A percentile compares a stretch with the other conserved stretches of the same genome.
Conservation (phyloP, 2,888 invertebrate species). For the Aleiodes testaceus region DNA sequence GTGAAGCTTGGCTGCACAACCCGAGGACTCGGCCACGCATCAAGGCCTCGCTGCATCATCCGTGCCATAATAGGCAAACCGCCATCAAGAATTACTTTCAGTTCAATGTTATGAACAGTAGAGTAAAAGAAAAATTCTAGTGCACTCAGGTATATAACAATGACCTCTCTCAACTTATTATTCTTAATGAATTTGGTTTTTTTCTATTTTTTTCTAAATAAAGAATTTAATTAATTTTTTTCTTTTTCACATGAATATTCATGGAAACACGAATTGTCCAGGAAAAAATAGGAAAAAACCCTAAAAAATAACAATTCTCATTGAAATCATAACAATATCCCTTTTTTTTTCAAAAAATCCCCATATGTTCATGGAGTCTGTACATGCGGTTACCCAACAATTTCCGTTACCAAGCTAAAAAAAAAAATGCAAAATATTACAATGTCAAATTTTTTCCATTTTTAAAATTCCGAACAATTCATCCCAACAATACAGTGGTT, state of each 20-base stretch:
- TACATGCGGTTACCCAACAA: slow-evolving; percentile 23
- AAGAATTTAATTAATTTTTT: slow-evolving; percentile 2
- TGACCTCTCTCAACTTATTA: neutral
- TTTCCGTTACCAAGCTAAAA: slow-evolving; percentile 8
- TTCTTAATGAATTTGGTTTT: neutral
- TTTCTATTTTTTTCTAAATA: too few relatives aligned
- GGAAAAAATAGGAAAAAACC: neutral
- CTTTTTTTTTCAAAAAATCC: neutral
- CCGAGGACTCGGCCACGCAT: slow-evolving; percentile 70
- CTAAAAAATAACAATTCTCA: too few relatives aligned
- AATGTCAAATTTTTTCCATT: neutral
- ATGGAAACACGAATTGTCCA: neutral
- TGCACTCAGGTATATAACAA: slow-evolving; percentile 2
- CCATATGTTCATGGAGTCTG: slow-evolving; percentile 10
- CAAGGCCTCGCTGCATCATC: slow-evolving; percentile 57
- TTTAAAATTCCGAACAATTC: slow-evolving; percentile 13
- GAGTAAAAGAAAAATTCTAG: slow-evolving; percentile 25
- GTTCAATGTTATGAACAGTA: neutral
- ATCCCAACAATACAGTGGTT: slow-evolving; percentile 17
- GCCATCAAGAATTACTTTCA: slow-evolving; percentile 10
- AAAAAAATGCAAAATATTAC: slow-evolving; percentile 2
- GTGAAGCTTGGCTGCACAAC: slow-evolving; percentile 70
- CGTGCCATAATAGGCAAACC: slow-evolving; percentile 26
- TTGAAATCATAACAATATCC: too few relatives aligned
- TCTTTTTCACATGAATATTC: neutral